A percentile compares a stretch with the other conserved stretches of the same genome.
phyloP scores from a whole-genome alignment of 1,140 invertebrate genomes.

The Drosophila ficusphila region DNA sequence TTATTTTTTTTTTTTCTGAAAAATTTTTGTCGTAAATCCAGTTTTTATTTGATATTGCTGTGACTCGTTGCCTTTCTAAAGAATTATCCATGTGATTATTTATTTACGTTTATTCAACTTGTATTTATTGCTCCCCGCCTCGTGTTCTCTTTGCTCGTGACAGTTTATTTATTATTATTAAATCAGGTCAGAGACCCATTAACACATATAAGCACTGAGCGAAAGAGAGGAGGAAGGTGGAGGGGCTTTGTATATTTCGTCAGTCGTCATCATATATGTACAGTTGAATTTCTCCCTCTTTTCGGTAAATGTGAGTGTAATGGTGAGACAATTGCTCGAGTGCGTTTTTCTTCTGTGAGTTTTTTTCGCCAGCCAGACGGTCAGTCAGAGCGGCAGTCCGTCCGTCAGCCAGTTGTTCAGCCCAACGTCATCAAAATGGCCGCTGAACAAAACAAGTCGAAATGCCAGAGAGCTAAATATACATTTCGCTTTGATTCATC shows the following conservation, averaged over 20 bases:
- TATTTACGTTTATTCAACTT: conserved; percentile 2
- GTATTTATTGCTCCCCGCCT: conserved; percentile 22
- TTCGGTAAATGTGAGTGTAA: not conserved
- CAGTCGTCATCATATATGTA: conserved; percentile 42
- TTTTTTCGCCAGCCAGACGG: conserved; percentile 1
- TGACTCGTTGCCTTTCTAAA: not conserved
- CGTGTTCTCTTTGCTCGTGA: conserved; percentile 27
- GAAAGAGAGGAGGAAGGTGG: not conserved
- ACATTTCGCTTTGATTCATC: conserved; percentile 34
- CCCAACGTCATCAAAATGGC: conserved; percentile 73
- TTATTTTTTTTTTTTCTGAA: not conserved
- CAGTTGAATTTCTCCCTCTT: conserved; percentile 4
- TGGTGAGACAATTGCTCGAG: conserved; percentile 24
- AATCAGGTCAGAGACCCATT: conserved; percentile 83
- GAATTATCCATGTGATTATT: not conserved
- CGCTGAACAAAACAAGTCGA: conserved; percentile 43
- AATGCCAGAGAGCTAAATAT: conserved; percentile 42
- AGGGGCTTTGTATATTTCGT: conserved; percentile 32
- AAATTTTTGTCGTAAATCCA: too few relatives aligned
- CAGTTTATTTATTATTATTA: conserved; percentile 81
- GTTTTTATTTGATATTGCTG: too few relatives aligned
- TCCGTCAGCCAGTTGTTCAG: conserved; percentile 10
- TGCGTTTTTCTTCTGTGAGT: conserved; percentile 20
- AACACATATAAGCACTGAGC: conserved; percentile 64
- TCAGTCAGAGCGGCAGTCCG: conserved; percentile 17